A percentile compares a stretch with the other conserved stretches of the same genome.
phyloP scores from a whole-genome alignment of 2,888 invertebrate species.

The Platerodrilus igneus region DNA sequence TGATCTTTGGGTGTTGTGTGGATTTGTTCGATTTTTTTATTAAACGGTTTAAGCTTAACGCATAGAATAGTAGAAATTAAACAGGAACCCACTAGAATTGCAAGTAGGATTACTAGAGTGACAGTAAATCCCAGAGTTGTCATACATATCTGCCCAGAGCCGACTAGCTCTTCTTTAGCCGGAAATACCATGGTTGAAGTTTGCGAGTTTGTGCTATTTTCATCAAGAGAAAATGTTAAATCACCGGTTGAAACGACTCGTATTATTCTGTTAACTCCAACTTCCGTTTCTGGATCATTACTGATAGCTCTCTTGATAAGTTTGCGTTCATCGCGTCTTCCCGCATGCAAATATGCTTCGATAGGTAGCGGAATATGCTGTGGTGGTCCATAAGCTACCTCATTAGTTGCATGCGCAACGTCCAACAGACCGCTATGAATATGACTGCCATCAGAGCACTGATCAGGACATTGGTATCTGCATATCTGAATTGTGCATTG shows the following conservation, averaged over 20 bases:
- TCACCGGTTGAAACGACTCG: slow-evolving; percentile 90
- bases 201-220: slow-evolving; percentile 55
- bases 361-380: slow-evolving; percentile 58
- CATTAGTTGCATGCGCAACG: slow-evolving; percentile 54
- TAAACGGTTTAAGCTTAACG: slow-evolving; percentile 70
- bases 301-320: slow-evolving; percentile 63
- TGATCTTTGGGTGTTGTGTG: slow-evolving; percentile 15
- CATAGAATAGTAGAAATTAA: slow-evolving; percentile 82
- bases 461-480: slow-evolving; percentile 87
- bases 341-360: slow-evolving; percentile 63
- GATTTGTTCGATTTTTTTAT: slow-evolving; percentile 11
- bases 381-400: slow-evolving; percentile 67
- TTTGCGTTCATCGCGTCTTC: slow-evolving; percentile 68
- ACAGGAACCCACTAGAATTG: slow-evolving; percentile 79
- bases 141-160: slow-evolving; percentile 76
- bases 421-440: slow-evolving; percentile 51
- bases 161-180: slow-evolving; percentile 53
- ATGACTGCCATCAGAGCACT: slow-evolving; percentile 64
- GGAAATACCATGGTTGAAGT: slow-evolving; percentile 68
- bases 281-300: slow-evolving; percentile 66
- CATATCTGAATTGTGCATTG: slow-evolving; percentile 94
- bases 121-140: slow-evolving; percentile 91
- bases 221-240: slow-evolving; percentile 77
- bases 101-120: slow-evolving; percentile 75
- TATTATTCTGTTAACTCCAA: slow-evolving; percentile 85